Evolutionary conservation across 2,888 invertebrate species (phyloP).

Genomic region (Pseudococcus viburni): DNA sequence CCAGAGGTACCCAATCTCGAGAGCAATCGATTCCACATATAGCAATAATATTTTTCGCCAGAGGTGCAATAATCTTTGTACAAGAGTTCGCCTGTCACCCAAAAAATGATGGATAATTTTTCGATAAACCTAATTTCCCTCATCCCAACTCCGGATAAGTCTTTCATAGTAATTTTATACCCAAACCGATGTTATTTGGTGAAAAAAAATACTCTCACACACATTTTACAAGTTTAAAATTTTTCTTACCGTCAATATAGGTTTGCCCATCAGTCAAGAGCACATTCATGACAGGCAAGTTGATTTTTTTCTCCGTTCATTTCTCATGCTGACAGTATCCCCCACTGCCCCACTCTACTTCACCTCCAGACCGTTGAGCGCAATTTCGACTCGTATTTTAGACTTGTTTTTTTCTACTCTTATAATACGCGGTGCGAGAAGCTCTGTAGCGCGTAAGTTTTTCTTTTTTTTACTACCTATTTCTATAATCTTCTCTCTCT

Average conservation of each 20-base stretch:
- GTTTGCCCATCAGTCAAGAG: not conserved
- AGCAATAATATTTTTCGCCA: not conserved
- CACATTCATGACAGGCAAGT: not conserved
- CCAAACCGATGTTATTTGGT: not conserved
- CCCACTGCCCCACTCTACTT: not conserved
- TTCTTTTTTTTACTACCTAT: conserved; percentile 14
- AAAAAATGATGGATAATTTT: conserved; percentile 7
- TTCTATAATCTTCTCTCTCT: conserved; percentile 16
- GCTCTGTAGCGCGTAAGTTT: conserved; percentile 24
- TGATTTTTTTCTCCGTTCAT: not conserved
- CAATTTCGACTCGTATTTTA: conserved; percentile 33
- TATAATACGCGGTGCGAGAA: not conserved
- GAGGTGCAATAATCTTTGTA: not conserved
- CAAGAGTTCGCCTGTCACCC: not conserved
- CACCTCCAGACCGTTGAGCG: not conserved
- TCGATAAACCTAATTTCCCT: conserved; percentile 3
- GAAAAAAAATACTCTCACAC: not conserved
- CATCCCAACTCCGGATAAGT: not conserved
- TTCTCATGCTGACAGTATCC: conserved; percentile 30
- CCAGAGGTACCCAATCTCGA: not conserved
- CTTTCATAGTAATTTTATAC: not conserved
- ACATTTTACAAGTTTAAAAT: not conserved
- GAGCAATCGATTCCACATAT: not conserved
- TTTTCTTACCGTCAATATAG: not conserved
- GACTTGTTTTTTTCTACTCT: conserved; percentile 44